phyloP scores from a whole-genome alignment of 2,888 invertebrate species.

The Orchesella flavescens region DNA sequence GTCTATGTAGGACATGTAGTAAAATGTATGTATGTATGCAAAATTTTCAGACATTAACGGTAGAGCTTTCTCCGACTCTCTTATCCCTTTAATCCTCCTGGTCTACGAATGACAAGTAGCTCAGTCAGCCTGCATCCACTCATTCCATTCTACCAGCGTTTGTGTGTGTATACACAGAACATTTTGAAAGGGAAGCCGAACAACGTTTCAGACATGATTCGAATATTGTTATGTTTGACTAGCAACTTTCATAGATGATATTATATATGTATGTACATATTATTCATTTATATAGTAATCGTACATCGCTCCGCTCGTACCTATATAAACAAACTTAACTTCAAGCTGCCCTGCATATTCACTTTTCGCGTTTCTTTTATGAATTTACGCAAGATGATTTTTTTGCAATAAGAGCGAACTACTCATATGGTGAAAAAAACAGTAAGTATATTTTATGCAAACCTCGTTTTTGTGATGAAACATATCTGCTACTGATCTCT shows the following conservation, averaged over 20 bases:
- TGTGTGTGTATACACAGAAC: background rate
- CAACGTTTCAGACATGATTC: constrained; percentile 38
- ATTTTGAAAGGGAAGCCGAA: background rate
- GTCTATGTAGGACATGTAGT: background rate
- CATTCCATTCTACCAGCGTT: background rate
- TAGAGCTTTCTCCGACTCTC: constrained; percentile 7
- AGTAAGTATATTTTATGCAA: background rate
- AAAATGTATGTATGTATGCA: background rate
- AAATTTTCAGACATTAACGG: background rate
- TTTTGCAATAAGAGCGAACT: background rate
- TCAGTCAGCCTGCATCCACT: constrained; percentile 1
- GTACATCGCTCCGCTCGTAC: background rate
- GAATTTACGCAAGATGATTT: background rate
- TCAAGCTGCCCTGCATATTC: background rate
- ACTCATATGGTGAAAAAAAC: background rate
- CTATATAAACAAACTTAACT: background rate
- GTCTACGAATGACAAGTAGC: constrained; percentile 11
- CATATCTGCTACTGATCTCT: background rate
- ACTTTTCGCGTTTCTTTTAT: too few species aligned
- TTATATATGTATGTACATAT: background rate
- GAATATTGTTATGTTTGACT: constrained; percentile 31
- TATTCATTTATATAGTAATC: background rate
- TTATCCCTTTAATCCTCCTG: constrained; percentile 21
- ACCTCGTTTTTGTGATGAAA: background rate
- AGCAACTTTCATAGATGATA: background rate